A percentile compares a stretch with the other conserved stretches of the same genome.
Conservation (phyloP, 2,113 vertebrate species). For the Leptosomus discolor region DNA sequence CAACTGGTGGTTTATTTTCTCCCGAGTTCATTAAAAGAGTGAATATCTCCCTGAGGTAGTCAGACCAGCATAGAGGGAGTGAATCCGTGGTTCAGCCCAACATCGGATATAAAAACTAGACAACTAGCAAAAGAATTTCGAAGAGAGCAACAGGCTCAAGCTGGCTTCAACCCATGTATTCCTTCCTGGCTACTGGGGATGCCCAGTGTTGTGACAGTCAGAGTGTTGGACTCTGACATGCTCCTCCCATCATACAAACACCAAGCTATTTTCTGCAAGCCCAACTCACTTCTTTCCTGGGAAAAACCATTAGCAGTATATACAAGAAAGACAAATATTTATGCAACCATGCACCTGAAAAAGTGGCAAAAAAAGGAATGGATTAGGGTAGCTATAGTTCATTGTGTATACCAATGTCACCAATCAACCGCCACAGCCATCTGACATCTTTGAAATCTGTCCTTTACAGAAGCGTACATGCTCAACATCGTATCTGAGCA, state of each 20-base stretch:
- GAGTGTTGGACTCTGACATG: background rate
- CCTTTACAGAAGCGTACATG: background rate
- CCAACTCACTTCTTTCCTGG: background rate
- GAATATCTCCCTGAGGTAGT: background rate
- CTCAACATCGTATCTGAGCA: background rate
- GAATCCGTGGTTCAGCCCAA: background rate
- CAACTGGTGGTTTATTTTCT: background rate
- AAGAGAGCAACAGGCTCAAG: rapidly evolving
- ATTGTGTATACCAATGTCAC: background rate
- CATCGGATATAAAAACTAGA: background rate
- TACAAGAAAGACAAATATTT: background rate
- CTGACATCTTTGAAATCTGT: background rate
- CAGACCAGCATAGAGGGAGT: background rate
- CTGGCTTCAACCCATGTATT: background rate
- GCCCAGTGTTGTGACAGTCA: background rate
- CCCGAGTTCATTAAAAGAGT: background rate
- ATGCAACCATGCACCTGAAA: background rate
- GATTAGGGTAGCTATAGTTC: background rate
- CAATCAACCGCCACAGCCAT: background rate
- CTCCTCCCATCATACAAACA: background rate
- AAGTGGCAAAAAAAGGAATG: background rate
- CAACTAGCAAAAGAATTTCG: background rate
- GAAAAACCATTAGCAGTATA: background rate
- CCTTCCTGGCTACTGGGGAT: background rate
- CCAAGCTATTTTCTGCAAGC: background rate